These are phyloP conservation scores for Callipepla californica DNA, from an alignment of 2,113 vertebrate species.

Conservation along the genomic window DNA sequence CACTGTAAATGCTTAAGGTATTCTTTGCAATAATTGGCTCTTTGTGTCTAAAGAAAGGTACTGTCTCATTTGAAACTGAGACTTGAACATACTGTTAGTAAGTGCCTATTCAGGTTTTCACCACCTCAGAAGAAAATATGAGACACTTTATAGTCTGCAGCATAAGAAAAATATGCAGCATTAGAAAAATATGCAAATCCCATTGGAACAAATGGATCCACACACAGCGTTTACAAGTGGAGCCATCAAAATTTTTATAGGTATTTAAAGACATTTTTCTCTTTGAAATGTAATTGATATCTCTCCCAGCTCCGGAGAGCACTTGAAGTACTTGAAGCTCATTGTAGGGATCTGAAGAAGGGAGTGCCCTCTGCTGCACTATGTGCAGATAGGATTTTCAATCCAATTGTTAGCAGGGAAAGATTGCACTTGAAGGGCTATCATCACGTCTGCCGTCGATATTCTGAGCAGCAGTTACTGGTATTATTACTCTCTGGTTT, in stretches of 20 bases:
- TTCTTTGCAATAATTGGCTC: background rate
- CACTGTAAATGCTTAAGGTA: background rate
- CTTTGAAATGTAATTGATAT: background rate
- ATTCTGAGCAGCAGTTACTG: conserved; percentile 9
- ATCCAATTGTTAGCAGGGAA: background rate
- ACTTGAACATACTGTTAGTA: background rate
- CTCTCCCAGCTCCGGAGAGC: background rate
- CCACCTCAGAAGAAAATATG: background rate
- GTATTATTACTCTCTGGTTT: background rate
- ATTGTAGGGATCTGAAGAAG: background rate
- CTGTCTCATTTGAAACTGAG: background rate
- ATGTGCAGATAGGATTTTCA: background rate
- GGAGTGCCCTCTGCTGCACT: background rate
- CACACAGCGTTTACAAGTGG: background rate
- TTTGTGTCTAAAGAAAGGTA: background rate
- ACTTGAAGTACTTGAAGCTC: background rate
- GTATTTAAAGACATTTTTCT: background rate
- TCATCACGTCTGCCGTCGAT: background rate
- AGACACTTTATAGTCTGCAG: background rate
- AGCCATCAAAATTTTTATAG: background rate
- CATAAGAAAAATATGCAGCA: background rate
- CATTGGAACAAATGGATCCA: background rate
- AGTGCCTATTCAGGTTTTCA: background rate
- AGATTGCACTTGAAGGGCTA: background rate
- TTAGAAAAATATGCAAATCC: background rate